Evolutionary conservation across 1,140 invertebrate species (phyloP).

Genomic region (Acromyrmex charruanus): DNA sequence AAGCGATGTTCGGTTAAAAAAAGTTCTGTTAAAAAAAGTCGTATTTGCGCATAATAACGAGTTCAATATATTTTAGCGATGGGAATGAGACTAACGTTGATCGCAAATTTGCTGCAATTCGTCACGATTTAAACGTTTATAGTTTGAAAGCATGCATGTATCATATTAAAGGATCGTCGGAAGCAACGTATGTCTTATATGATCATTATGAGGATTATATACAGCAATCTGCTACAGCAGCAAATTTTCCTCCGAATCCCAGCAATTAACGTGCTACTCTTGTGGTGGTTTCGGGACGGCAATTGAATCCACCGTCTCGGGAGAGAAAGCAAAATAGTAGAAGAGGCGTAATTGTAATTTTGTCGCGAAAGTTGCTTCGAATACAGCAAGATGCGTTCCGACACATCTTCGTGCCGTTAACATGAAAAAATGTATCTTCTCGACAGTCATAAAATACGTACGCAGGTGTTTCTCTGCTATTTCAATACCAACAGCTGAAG

Average conservation of each 20-base stretch:
- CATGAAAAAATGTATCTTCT: slow-evolving; percentile 25
- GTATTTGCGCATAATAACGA: neutral
- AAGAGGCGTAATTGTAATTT: slow-evolving; percentile 30
- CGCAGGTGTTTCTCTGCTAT: slow-evolving; percentile 20
- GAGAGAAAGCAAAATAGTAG: neutral
- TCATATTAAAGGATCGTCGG: slow-evolving; percentile 42
- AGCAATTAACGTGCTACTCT: slow-evolving; percentile 50
- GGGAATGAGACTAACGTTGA: neutral
- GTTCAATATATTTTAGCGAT: slow-evolving; percentile 6
- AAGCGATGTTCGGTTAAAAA: neutral
- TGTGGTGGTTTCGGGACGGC: slow-evolving; percentile 5
- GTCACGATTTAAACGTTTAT: slow-evolving; percentile 25
- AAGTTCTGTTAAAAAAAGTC: neutral
- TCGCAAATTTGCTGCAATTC: slow-evolving; percentile 8
- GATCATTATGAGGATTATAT: slow-evolving; percentile 41
- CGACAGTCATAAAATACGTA: slow-evolving; percentile 19
- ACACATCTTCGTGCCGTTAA: neutral
- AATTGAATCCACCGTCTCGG: neutral
- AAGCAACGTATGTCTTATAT: slow-evolving; percentile 12
- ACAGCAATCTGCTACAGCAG: slow-evolving; percentile 38
- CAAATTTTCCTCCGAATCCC: slow-evolving; percentile 43
- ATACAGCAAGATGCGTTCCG: neutral
- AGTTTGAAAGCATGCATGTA: slow-evolving; percentile 22
- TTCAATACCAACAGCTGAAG: neutral
- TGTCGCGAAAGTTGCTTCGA: slow-evolving; percentile 30